Conservation (phyloP, 1,140 invertebrate species). For the Pseudomyrmex gracilis region DNA sequence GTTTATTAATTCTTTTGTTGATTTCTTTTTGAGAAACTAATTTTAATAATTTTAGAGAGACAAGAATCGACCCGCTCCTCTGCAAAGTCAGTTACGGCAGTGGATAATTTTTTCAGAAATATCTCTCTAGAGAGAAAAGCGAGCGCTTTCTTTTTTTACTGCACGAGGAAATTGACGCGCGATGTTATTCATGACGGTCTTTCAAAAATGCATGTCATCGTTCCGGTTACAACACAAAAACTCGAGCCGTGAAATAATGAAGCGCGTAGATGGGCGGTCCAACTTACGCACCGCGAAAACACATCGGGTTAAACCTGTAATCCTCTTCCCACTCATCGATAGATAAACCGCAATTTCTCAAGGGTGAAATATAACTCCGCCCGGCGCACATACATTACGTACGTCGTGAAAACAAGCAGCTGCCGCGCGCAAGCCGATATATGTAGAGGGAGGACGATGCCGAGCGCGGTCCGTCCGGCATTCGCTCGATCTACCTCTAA, state of each 20-base stretch:
- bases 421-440: constrained; percentile 18
- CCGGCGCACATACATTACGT: neutral
- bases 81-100: neutral
- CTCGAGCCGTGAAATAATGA: constrained; percentile 31
- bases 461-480: neutral
- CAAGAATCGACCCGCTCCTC: too few relatives aligned
- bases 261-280: constrained; percentile 11
- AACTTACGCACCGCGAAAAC: neutral
- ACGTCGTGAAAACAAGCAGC: constrained; percentile 49
- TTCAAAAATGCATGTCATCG: constrained; percentile 24
- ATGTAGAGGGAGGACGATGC: constrained; percentile 13
- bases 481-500: neutral
- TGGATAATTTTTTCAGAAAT: constrained; percentile 6
- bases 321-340: neutral
- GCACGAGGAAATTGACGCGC: constrained; percentile 17
- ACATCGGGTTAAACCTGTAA: constrained; percentile 22
- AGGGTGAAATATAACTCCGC: constrained; percentile 50
- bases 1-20: too few relatives aligned
- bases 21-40: too few relatives aligned
- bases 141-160: neutral
- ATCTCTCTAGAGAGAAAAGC: too few relatives aligned
- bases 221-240: constrained; percentile 28
- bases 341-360: constrained; percentile 49
- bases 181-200: constrained; percentile 20
- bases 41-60: too few relatives aligned